Evolutionary conservation across 2,113 vertebrate species (phyloP).

Genomic region (Ibidorhyncha struthersii): DNA sequence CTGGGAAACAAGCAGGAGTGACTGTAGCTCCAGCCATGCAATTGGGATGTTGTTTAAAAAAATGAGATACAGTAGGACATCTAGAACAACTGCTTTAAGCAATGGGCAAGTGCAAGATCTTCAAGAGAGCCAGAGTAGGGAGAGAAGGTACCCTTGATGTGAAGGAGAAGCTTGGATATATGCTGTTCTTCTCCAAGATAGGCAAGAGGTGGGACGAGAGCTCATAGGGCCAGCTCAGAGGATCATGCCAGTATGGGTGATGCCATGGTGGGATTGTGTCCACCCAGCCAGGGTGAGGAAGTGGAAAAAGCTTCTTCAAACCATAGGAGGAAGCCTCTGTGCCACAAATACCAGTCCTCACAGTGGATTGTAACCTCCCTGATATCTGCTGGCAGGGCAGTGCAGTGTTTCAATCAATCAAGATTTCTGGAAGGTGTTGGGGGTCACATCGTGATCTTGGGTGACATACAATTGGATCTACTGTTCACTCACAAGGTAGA

Average conservation of each 20-base stretch:
- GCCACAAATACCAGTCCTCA: background rate
- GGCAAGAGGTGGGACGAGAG: rapidly evolving
- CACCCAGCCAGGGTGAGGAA: rapidly evolving
- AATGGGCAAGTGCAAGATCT: background rate
- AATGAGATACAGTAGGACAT: background rate
- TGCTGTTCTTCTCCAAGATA: background rate
- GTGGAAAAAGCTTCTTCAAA: background rate
- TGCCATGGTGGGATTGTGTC: background rate
- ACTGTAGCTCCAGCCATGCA: background rate
- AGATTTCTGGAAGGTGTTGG: background rate
- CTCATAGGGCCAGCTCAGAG: background rate
- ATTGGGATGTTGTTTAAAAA: background rate
- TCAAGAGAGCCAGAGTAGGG: background rate
- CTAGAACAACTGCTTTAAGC: background rate
- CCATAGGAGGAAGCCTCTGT: background rate
- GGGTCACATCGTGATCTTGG: background rate
- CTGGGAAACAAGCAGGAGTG: rapidly evolving
- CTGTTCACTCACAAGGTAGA: background rate
- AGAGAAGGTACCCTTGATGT: background rate
- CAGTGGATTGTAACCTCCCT: background rate
- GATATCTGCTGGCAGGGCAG: background rate
- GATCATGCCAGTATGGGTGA: rapidly evolving
- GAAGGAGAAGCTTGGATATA: background rate
- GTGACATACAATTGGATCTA: background rate
- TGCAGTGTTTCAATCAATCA: background rate